Evolutionary conservation across 2,888 invertebrate genomes (phyloP), one percentile per base, ranked within the genome.

Genomic region (Synanthedon vespiformis): DNA sequence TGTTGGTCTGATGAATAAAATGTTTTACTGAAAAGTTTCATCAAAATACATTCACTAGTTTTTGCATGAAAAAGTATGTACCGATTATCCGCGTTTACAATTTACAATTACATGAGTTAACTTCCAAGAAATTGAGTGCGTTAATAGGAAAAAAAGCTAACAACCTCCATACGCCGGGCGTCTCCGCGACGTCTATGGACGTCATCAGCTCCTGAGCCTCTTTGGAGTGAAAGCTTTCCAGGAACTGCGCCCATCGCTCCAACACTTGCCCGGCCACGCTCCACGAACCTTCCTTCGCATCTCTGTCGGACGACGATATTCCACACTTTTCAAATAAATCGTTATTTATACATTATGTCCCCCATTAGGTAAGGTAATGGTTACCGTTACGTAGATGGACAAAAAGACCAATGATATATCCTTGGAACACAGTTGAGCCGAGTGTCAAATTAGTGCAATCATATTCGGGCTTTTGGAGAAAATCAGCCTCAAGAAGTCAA

Each of bases 161-260:
- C 80, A 41, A 84, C 85, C 62, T 63, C 85, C 86, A 85, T 49
- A 74, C 65, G 11, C 65, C 34, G 2, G 52, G 3, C 63, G 57
- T 1, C 57, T 55, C 8, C 2, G 70, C 68, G 54, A 70, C 51
- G 40, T 54, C 57, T 54, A 62, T 64, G 58, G 60, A 59, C 12
- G 68, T 70, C 8, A 80, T 57, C 55, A 83, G 61, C 51, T 56
- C 63, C 63, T 74, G 77, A 40, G 84, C 65, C 57, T 76, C 70
- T 53, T 61, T 58, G 3, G 84, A 85, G 71, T 87, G 80, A 66
- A 62, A 82, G 67, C 77, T 79, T 63, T 88, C 87, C 16, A 88
- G 67, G 76, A 87, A 88, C 51, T 81, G 81, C 53, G 77, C 85
- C 86, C 88, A 86, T 1, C 78, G 77, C 13, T 76, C 65, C 64